phyloP scores from a whole-genome alignment of 2,113 vertebrate genomes.

The Lates calcarifer region DNA sequence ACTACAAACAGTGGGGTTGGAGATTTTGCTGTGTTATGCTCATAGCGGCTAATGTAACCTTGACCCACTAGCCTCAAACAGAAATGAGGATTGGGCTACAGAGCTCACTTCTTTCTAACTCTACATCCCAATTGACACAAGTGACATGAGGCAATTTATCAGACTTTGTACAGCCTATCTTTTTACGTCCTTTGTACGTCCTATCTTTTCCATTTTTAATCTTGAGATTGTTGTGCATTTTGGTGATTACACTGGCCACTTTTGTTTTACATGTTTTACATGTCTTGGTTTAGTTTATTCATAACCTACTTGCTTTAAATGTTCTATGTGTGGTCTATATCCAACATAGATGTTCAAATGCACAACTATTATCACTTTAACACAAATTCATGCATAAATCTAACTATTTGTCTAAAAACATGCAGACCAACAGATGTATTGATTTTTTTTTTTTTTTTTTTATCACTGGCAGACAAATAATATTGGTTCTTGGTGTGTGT shows the following conservation, averaged over 20 bases:
- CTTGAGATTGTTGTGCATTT: not conserved
- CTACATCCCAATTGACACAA: not conserved
- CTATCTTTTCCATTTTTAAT: not conserved
- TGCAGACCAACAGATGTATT: not conserved
- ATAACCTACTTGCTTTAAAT: not conserved
- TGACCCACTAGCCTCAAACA: not conserved
- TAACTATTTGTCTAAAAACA: not conserved
- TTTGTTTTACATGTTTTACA: not conserved
- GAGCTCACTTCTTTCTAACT: too few species aligned
- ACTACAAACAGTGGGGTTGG: not conserved
- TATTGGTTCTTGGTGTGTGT: not conserved
- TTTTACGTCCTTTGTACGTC: too few species aligned
- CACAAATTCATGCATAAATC: not conserved
- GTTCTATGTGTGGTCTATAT: not conserved
- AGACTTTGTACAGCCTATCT: not conserved
- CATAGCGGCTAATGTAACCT: not conserved
- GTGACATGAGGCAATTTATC: not conserved
- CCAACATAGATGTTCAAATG: not conserved
- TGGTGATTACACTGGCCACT: not conserved
- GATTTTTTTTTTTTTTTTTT: not conserved
- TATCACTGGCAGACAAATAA: not conserved
- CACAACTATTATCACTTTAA: not conserved
- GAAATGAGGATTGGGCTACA: not conserved
- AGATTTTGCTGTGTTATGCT: not conserved
- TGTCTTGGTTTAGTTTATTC: constrained; percentile 2